Evolutionary conservation across 1,140 invertebrate genomes (phyloP), one percentile per base, ranked within the genome.

Genomic region (Hesperophylax magnus): DNA sequence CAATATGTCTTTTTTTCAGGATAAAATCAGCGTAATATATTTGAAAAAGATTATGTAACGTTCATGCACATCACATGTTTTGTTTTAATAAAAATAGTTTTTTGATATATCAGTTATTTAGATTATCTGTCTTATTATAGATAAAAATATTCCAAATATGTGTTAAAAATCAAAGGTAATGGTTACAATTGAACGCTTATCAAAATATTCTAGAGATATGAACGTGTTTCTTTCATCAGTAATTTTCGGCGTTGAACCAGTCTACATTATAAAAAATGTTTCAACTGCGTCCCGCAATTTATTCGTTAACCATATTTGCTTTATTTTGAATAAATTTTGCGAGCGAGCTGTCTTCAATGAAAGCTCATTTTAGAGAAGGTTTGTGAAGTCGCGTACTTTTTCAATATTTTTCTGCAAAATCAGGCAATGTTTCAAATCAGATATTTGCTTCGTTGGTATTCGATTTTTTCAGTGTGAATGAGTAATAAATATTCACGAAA

Each of bases 281-380:
- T 79, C 67, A 39, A 24, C 53, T 53, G 67, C 67, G 34, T 39
- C 39, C 75, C 61, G 39, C 31, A 65, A 78, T 58, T 75, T 75
- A 67, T 78, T 78, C 76, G 11, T 63, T 67, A 65, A 53, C 76
- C 61, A 47, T 52, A 78, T 27, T 78, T 67, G 58, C 39, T 31
- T 65, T 77, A 65, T 78, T 78, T 67, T 78, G 60, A 78, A 78
- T 75, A 75, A 75, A 71, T 71, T 71, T 71, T 39, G 67, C 67
- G 53, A 39, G 47, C 31, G 67, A 71, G 31, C 24, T 39, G 31
- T 71, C 67, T 71, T 47, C 67, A 71, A 71, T 71, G 67, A 39
- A n/a, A 39, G 67, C 67, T 71, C 67, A 71, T 71, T 71, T 71
- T 34, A n/a, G 67, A 71, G 20, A 53, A 71, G 67, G 67, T 71